Evolutionary conservation across 1,140 invertebrate species (phyloP).

Genomic region (Drosophila teissieri): DNA sequence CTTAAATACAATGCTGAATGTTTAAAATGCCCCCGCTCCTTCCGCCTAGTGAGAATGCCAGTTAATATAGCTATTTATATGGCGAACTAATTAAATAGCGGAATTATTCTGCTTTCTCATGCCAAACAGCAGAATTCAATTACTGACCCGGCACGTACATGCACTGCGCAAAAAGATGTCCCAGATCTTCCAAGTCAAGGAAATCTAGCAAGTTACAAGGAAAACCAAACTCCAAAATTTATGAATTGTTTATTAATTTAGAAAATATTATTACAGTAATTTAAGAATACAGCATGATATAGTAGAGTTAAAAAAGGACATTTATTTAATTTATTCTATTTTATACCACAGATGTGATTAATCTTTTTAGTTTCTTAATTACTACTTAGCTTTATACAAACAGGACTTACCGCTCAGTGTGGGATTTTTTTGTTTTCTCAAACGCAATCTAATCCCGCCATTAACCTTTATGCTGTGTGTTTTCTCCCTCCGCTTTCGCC

Average conservation of each 20-base stretch:
- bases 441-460: conserved; percentile 52
- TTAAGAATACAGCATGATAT: too few relatives aligned
- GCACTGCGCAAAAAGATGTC: neutral
- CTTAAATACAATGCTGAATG: conserved; percentile 37
- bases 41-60: conserved; percentile 10
- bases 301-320: too few relatives aligned
- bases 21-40: conserved; percentile 22
- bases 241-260: too few relatives aligned
- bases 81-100: conserved; percentile 31
- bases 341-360: too few relatives aligned
- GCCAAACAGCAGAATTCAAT: conserved; percentile 46
- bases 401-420: conserved; percentile 1
- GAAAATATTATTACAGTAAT: too few relatives aligned
- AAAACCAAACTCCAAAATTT: too few relatives aligned
- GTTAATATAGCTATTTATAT: conserved; percentile 69
- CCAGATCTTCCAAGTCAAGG: too few relatives aligned
- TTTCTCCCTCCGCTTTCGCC: neutral
- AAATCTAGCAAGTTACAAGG: too few relatives aligned
- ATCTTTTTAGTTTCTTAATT: too few relatives aligned
- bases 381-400: neutral
- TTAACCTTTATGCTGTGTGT: conserved; percentile 58
- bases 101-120: conserved; percentile 49
- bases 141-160: conserved; percentile 26
- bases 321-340: too few relatives aligned
- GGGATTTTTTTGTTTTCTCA: neutral